Percentiles rank a stretch among this genome's conserved stretches.
Evolutionary conservation across 92 coral and sea anemone genomes (phyloP).

Genomic region (Phenganax subtilis): DNA sequence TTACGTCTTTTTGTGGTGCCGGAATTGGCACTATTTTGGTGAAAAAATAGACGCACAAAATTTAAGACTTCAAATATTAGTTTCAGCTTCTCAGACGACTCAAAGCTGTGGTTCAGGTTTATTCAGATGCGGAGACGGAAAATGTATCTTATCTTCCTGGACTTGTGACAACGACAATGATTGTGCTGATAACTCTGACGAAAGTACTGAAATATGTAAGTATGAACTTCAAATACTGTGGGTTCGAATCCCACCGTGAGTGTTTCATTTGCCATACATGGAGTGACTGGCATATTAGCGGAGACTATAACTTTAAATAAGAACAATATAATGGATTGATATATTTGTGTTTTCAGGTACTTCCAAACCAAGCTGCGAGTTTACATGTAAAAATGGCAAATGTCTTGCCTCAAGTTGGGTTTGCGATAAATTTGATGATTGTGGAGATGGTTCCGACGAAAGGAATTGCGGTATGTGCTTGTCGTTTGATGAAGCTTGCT

Average conservation of each 20-base stretch:
- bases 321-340: too few relatives aligned
- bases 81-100: too few relatives aligned
- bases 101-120: slow-evolving; percentile 19
- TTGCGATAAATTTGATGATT: slow-evolving; percentile 76
- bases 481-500: neutral
- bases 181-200: slow-evolving; percentile 32
- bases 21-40: too few relatives aligned
- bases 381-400: slow-evolving; percentile 62
- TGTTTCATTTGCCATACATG: neutral
- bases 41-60: too few relatives aligned
- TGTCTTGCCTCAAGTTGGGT: slow-evolving; percentile 60
- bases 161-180: slow-evolving; percentile 31
- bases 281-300: too few relatives aligned
- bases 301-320: too few relatives aligned
- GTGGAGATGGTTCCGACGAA: slow-evolving; percentile 87
- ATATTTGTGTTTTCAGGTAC: slow-evolving; percentile 9
- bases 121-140: slow-evolving; percentile 13
- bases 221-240: neutral
- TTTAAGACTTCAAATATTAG: too few relatives aligned
- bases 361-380: slow-evolving; percentile 46
- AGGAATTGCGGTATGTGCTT: slow-evolving; percentile 27
- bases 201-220: slow-evolving; percentile 28
- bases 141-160: slow-evolving; percentile 36
- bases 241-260: neutral
- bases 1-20: too few relatives aligned